Percentiles rank a stretch among this genome's conserved stretches.
Conservation (phyloP, 2,888 invertebrate genomes). For the Tridacna gigas region DNA sequence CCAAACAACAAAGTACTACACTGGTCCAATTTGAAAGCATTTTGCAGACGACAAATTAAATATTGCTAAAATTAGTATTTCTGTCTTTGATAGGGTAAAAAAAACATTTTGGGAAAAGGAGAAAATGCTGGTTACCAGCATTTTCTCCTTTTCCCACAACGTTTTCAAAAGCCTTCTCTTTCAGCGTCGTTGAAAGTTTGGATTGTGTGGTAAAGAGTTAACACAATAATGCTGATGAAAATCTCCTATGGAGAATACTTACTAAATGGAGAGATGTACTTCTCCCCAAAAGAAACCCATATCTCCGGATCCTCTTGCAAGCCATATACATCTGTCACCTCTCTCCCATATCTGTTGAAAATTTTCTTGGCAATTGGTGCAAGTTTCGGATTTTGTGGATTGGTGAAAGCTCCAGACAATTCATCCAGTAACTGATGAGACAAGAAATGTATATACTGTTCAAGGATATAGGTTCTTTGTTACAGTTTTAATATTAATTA, state of each 20-base stretch:
- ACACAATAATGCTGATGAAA: neutral
- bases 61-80: too few species aligned
- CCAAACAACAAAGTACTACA: too few species aligned
- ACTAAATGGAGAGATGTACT: constrained; percentile 83
- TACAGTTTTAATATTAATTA: too few species aligned
- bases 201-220: neutral
- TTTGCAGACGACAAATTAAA: too few species aligned
- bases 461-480: too few species aligned
- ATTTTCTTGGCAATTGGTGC: constrained; percentile 80
- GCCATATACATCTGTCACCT: constrained; percentile 77
- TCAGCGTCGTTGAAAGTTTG: too few species aligned
- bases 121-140: neutral
- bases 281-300: constrained; percentile 84
- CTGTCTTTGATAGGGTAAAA: too few species aligned
- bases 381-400: constrained; percentile 76
- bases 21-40: too few species aligned
- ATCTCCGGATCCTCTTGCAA: constrained; percentile 81
- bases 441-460: neutral
- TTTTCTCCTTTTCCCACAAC: constrained; percentile 11
- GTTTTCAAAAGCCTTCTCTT: neutral
- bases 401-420: constrained; percentile 69
- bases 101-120: neutral
- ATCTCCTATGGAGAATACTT: constrained; percentile 57
- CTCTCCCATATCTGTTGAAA: constrained; percentile 79
- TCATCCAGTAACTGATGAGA: constrained; percentile 81